Evolutionary conservation across 2,888 invertebrate species (phyloP).

Genomic region (Hirtodrosophila trivittata): DNA sequence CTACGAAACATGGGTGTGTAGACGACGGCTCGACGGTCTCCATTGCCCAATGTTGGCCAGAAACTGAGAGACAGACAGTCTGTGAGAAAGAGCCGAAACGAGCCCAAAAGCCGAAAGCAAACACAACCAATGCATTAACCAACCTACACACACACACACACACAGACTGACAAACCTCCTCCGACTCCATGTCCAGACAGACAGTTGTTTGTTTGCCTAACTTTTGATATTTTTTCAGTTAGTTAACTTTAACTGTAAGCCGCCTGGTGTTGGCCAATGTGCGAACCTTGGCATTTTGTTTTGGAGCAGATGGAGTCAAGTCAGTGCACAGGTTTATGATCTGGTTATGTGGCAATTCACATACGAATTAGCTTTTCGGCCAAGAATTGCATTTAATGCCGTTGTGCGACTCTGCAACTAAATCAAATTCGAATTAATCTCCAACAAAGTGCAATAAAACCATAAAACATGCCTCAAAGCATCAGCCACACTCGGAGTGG

Average conservation of each 20-base stretch:
- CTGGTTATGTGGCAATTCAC: conserved; percentile 37
- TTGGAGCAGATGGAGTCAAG: conserved; percentile 29
- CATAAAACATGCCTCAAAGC: no score
- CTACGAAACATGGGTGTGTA: conserved; percentile 66
- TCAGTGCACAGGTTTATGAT: conserved; percentile 28
- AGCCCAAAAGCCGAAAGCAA: conserved; percentile 41
- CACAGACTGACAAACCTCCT: background rate
- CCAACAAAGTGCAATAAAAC: no score
- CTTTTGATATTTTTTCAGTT: conserved; percentile 69
- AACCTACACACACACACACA: conserved; percentile 6
- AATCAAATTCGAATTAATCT: no score
- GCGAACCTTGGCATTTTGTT: conserved; percentile 71
- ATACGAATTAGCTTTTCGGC: conserved; percentile 17
- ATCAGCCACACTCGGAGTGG: no score
- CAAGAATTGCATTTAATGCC: conserved; percentile 6
- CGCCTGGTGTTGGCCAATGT: conserved; percentile 44
- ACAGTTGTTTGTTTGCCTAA: conserved; percentile 61
- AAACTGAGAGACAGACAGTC: conserved; percentile 7
- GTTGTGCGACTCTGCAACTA: background rate
- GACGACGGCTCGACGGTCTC: conserved; percentile 11
- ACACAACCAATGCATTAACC: conserved; percentile 59
- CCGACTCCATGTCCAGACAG: conserved; percentile 33
- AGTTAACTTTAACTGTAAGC: conserved; percentile 46
- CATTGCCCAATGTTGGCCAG: conserved; percentile 39
- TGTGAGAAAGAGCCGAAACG: conserved; percentile 32